phyloP scores from a whole-genome alignment of 37 sponge, comb jelly and placozoan genomes.

The Oopsacas minuta region DNA sequence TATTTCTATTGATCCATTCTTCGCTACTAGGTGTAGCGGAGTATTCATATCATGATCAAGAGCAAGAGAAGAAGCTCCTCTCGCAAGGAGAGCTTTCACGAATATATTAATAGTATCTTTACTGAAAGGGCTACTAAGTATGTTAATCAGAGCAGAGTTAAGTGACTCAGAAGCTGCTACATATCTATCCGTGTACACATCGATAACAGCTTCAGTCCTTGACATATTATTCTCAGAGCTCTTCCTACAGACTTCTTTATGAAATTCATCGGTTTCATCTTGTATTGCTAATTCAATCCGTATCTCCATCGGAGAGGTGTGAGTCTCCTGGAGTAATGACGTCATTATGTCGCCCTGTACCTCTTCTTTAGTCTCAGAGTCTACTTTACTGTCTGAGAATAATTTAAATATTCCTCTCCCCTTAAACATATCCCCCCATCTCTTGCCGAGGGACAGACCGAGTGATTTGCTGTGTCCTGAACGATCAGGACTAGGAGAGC shows the following conservation, averaged over 20 bases:
- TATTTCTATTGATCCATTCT: constrained; percentile 7
- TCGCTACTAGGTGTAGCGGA: constrained; percentile 30
- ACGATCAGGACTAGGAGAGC: no score
- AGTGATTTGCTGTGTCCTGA: neutral
- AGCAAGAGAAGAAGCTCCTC: constrained; percentile 16
- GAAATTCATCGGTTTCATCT: constrained; percentile 21
- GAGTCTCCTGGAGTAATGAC: neutral
- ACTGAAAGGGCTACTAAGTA: neutral
- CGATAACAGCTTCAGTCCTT: constrained; percentile 36
- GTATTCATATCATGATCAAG: constrained; percentile 20
- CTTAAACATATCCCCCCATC: neutral
- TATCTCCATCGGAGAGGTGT: constrained; percentile 15
- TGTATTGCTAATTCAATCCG: constrained; percentile 18
- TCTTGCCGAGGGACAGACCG: neutral
- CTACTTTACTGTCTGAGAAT: neutral
- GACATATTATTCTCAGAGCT: constrained; percentile 15
- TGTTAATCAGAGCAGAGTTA: neutral
- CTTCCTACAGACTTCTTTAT: constrained; percentile 20
- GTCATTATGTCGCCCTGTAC: neutral
- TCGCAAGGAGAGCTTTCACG: constrained; percentile 21
- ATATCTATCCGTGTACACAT: constrained; percentile 32
- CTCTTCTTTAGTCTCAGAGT: neutral
- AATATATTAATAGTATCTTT: neutral
- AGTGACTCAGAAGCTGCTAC: neutral
- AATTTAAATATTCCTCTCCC: neutral